phyloP scores from a whole-genome alignment of 2,797 vertebrate species.

The Eulemur albifrons region DNA sequence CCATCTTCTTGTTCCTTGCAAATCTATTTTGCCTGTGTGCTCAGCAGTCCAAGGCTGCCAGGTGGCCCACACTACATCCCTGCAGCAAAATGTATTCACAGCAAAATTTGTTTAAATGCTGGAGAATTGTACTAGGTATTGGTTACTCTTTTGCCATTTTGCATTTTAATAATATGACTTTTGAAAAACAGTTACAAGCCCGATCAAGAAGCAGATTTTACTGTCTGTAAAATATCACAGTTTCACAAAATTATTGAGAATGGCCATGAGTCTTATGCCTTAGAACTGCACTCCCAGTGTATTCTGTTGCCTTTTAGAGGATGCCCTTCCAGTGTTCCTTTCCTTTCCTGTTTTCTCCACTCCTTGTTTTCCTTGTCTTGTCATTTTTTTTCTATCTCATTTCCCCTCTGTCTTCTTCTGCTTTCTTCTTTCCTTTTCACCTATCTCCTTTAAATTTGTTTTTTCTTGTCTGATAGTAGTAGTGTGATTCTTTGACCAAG shows the following conservation, averaged over 20 bases:
- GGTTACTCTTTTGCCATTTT: background rate
- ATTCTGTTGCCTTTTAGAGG: background rate
- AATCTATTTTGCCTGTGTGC: background rate
- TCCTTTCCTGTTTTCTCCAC: background rate
- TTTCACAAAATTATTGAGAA: background rate
- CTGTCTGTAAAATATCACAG: background rate
- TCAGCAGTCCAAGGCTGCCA: background rate
- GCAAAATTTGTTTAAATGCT: background rate
- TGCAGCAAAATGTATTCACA: background rate
- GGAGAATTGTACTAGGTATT: background rate
- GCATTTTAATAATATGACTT: background rate
- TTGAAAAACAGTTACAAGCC: background rate
- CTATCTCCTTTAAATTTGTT: background rate
- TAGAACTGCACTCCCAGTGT: background rate
- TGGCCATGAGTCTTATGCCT: background rate
- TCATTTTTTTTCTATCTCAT: background rate
- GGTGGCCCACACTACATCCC: background rate
- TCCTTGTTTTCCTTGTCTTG: background rate
- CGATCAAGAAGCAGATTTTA: background rate
- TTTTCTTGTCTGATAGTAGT: background rate
- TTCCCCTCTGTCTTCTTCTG: background rate
- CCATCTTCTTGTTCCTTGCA: background rate
- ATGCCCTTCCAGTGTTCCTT: rapidly evolving
- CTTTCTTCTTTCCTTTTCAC: background rate
- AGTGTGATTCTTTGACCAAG: background rate